Evolutionary conservation across 2,888 invertebrate species (phyloP).

Genomic region (Scaptomyza cyrtandrae): DNA sequence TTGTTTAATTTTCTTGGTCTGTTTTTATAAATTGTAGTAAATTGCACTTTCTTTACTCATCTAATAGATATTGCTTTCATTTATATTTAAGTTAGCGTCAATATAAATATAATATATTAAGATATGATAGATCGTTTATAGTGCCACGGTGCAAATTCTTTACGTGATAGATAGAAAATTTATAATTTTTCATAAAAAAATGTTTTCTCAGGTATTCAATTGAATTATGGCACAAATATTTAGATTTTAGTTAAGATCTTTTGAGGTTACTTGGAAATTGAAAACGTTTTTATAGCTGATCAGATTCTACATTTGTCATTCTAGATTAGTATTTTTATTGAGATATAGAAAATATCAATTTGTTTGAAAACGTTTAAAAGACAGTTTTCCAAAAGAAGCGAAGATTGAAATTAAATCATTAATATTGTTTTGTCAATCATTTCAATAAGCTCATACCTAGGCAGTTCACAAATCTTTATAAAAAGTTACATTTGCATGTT

Average conservation of each 20-base stretch:
- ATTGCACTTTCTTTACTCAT: conserved; percentile 23
- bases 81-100: neutral
- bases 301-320: neutral
- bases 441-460: neutral
- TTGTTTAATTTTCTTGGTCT: conserved; percentile 39
- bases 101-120: conserved; percentile 22
- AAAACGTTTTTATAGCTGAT: conserved; percentile 3
- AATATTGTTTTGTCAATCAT: neutral
- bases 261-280: conserved; percentile 11
- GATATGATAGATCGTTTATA: conserved; percentile 30
- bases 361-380: no score
- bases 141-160: conserved; percentile 9
- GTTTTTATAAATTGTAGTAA: conserved; percentile 2
- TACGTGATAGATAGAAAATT: neutral
- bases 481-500: neutral
- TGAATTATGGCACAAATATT: conserved; percentile 50
- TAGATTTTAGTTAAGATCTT: conserved; percentile 11
- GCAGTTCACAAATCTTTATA: neutral
- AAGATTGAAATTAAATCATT: neutral
- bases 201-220: conserved; percentile 56
- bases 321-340: conserved; percentile 14
- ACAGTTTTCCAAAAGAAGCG: no score
- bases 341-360: no score
- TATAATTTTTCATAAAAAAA: conserved; percentile 21
- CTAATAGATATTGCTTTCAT: conserved; percentile 15